These are phyloP conservation scores for Eira barbara DNA, from an alignment of 2,113 vertebrate species.

Conservation along the genomic window DNA sequence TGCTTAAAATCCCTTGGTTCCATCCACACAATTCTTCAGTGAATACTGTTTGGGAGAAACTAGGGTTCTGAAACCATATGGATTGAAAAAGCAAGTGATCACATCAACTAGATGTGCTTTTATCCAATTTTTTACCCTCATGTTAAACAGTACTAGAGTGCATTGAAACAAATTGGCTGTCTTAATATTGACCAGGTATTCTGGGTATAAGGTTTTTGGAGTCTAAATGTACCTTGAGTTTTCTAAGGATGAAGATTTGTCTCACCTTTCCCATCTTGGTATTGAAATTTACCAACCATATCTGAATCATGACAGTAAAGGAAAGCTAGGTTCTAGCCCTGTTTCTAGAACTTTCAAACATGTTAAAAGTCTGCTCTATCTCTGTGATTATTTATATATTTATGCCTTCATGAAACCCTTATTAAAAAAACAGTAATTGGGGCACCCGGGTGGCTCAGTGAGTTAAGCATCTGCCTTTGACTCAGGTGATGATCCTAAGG, in stretches of 20 bases:
- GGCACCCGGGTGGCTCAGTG: not conserved
- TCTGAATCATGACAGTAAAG: not conserved
- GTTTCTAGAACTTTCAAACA: conserved; percentile 12
- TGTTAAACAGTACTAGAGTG: not conserved
- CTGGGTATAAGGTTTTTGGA: not conserved
- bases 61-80: not conserved
- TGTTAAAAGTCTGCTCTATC: not conserved
- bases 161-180: not conserved
- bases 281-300: not conserved
- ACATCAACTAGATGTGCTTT: not conserved
- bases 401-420: not conserved
- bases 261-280: not conserved
- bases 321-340: not conserved
- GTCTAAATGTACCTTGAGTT: not conserved
- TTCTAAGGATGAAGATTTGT: not conserved
- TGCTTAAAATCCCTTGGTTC: not conserved
- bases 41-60: not conserved
- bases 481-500: too few relatives aligned
- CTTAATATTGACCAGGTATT: not conserved
- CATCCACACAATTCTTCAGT: not conserved
- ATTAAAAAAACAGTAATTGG: not conserved
- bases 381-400: not conserved
- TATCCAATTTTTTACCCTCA: not conserved
- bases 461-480: too few relatives aligned
- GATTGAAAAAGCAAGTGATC: not conserved